Evolutionary conservation across 2,888 invertebrate genomes (phyloP).

Genomic region (Drepana falcataria): DNA sequence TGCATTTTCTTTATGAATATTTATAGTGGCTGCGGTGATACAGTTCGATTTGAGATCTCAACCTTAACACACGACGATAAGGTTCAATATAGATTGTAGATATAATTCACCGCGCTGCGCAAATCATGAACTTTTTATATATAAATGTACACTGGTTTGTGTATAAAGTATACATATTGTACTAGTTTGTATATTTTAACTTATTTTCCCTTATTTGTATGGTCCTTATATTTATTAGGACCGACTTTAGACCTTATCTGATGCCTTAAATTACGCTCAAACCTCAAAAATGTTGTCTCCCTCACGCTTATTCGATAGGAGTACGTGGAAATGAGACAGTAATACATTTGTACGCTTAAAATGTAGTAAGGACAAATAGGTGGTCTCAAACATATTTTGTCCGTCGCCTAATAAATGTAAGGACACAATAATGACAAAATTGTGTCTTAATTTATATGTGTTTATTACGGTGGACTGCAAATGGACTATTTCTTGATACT

Average conservation of each 20-base stretch:
- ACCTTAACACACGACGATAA: not conserved
- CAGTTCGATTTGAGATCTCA: not conserved
- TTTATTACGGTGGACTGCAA: not conserved
- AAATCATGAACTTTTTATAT: slow-evolving; percentile 33
- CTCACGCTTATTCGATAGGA: not conserved
- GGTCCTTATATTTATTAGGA: no score
- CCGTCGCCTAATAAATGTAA: not conserved
- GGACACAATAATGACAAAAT: not conserved
- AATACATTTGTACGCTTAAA: no score
- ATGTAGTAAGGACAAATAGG: no score
- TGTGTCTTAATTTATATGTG: not conserved
- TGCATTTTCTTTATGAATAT: not conserved
- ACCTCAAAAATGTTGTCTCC: not conserved
- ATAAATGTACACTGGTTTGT: slow-evolving; percentile 63
- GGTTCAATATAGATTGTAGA: not conserved
- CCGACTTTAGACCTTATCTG: no score
- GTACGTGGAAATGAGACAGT: not conserved
- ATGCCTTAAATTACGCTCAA: no score
- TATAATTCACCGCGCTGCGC: slow-evolving; percentile 14
- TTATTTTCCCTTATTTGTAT: slow-evolving; percentile 10
- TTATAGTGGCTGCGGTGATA: not conserved
- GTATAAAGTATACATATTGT: slow-evolving; percentile 43
- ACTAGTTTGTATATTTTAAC: slow-evolving; percentile 15
- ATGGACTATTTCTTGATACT: not conserved
- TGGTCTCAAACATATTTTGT: not conserved